These are phyloP conservation scores for Acromyrmex heyeri DNA, from an alignment of 1,140 invertebrate species.

Conservation along the genomic window DNA sequence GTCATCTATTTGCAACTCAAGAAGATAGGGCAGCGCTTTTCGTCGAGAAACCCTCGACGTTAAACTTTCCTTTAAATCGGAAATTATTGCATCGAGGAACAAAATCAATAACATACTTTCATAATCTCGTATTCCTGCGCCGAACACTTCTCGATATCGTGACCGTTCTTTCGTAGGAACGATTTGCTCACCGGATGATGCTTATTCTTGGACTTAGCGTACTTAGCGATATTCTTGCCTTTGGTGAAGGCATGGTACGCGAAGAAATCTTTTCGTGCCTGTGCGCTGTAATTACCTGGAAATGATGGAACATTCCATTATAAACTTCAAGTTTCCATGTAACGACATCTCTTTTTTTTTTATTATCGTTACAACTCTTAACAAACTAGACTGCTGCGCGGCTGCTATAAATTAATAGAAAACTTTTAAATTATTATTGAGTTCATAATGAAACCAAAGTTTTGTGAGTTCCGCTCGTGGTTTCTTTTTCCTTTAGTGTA, in stretches of 20 bases:
- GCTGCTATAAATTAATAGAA: constrained; percentile 60
- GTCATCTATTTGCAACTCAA: neutral
- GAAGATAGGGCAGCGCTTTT: neutral
- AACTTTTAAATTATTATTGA: constrained; percentile 58
- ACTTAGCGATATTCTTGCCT: constrained; percentile 69
- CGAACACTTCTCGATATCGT: constrained; percentile 87
- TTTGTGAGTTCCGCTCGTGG: constrained; percentile 16
- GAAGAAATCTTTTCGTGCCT: constrained; percentile 57
- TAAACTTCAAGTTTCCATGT: constrained; percentile 36
- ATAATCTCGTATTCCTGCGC: constrained; percentile 91
- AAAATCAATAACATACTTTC: constrained; percentile 86
- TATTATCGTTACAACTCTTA: constrained; percentile 28
- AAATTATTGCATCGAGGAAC: neutral
- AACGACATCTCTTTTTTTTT: constrained; percentile 38
- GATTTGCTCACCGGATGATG: constrained; percentile 77
- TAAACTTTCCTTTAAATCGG: neutral
- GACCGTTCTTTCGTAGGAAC: constrained; percentile 77
- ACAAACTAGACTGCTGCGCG: constrained; percentile 35
- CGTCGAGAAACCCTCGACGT: neutral
- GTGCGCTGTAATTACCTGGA: constrained; percentile 60
- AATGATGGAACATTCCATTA: constrained; percentile 49
- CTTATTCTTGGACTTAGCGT: constrained; percentile 63
- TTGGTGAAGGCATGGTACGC: constrained; percentile 50
- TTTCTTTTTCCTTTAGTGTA: constrained; percentile 36
- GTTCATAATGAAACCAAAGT: constrained; percentile 60